Conservation (phyloP, 2,797 vertebrate species). For the Notamacropus eugenii region DNA sequence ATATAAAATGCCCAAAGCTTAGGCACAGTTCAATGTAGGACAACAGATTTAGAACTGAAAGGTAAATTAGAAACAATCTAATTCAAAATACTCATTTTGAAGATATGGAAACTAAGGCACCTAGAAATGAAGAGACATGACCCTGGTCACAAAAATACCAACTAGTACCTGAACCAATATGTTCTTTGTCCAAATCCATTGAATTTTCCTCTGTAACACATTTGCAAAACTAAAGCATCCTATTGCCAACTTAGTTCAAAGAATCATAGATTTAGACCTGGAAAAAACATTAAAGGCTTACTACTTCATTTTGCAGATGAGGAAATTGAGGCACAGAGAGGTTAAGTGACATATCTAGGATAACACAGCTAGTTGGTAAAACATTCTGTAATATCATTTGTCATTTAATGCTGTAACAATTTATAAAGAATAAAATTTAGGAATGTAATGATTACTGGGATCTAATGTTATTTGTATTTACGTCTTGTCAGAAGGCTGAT, state of each 20-base stretch:
- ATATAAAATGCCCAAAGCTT: conserved; percentile 80
- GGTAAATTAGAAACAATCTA: neutral
- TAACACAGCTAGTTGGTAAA: neutral
- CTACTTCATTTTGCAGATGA: neutral
- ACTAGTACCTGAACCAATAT: neutral
- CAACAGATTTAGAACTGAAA: neutral
- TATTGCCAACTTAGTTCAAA: neutral
- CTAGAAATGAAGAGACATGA: neutral
- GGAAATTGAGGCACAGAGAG: neutral
- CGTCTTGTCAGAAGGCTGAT: neutral
- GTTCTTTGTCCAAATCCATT: neutral
- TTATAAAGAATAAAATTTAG: too few relatives aligned
- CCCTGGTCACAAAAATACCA: neutral
- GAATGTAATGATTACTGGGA: neutral
- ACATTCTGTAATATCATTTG: neutral
- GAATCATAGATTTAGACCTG: neutral
- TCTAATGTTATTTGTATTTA: neutral
- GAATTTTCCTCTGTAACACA: neutral
- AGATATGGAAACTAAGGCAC: neutral
- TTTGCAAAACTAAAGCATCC: neutral
- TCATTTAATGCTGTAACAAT: neutral
- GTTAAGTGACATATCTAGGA: neutral
- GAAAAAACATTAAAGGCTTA: neutral
- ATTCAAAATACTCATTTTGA: neutral
- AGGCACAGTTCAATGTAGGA: conserved; percentile 86